Percentiles rank a stretch among this genome's conserved stretches.
Evolutionary conservation across 2,888 invertebrate genomes (phyloP).

Genomic region (Cryptocephalus primarius): DNA sequence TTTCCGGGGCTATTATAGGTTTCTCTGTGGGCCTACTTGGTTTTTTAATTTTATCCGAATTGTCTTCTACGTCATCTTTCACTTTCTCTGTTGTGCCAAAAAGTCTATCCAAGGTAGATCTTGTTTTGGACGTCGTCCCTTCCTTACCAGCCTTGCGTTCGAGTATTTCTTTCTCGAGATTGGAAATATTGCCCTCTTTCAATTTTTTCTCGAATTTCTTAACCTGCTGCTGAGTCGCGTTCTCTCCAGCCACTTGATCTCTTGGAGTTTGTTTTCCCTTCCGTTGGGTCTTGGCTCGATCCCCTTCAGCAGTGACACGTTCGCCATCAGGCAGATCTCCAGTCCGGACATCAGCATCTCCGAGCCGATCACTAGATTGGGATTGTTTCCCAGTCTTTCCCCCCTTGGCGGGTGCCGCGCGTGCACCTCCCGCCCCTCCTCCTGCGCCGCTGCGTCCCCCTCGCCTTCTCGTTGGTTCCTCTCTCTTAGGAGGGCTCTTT

Average conservation of each 20-base stretch:
- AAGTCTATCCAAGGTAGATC: constrained; percentile 44
- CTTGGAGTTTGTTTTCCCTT: constrained; percentile 27
- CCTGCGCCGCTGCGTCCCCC: constrained; percentile 23
- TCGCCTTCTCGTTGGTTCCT: constrained; percentile 48
- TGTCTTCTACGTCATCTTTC: constrained; percentile 33
- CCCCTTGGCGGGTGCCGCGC: no score
- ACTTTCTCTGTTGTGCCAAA: constrained; percentile 32
- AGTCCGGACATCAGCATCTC: constrained; percentile 53
- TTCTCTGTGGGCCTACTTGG: constrained; percentile 18
- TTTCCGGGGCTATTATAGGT: constrained; percentile 16
- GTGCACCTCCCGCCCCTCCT: constrained; percentile 7
- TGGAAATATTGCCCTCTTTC: constrained; percentile 16
- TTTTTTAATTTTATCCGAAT: constrained; percentile 13
- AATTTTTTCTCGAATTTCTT: constrained; percentile 42
- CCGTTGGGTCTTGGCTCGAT: constrained; percentile 32
- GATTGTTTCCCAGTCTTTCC: constrained; percentile 4
- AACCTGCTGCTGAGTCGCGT: constrained; percentile 41
- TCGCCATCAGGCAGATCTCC: constrained; percentile 54
- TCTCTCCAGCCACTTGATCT: constrained; percentile 11
- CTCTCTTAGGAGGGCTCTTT: constrained; percentile 47
- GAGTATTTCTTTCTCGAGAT: constrained; percentile 36
- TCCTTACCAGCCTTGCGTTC: constrained; percentile 30
- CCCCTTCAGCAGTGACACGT: constrained; percentile 37
- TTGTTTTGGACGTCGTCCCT: constrained; percentile 23
- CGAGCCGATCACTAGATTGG: constrained; percentile 51